Base-by-base conservation (phyloP, 2,113 vertebrate species). In the Arizona elegans region DNA sequence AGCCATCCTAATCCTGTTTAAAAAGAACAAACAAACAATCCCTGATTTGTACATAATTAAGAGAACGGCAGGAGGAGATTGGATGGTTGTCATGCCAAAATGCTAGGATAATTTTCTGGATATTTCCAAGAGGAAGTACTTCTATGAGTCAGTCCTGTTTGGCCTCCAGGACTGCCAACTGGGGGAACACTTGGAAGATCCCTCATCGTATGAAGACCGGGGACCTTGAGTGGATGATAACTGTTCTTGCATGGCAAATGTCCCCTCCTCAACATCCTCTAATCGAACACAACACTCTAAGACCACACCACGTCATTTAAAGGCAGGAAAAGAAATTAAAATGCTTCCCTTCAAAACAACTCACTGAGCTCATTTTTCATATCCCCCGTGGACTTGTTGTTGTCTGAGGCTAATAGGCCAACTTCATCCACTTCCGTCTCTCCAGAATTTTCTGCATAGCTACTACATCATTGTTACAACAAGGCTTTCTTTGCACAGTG, bases 251-350 rank as follows among this genome's bases (percentile, higher is more conserved):
- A 81, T 62, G 1, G 11, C 59, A 47, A 90, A n/a, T 17, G 10
- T 90, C 93, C 93, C 87, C 50, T 65, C 52, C 53, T 92, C 87
- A 88, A 89, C 43, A 87, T 0, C 0, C 88, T 94, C 86, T 86
- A 17, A 93, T 50, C 21, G 53, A 88, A 50, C 89, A 26, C 8
- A 50, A 52, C 93, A 75, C 90, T 86, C 50, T 91, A 91, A 70
- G 81, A 70, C 75, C 94, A 87, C 70, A 94, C 94, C 91, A 38
- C 52, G 93, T 88, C 23, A 85, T 94, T 94, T 94, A 94, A 91
- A 93, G 65, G 7, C 91, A 95, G 85, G n/a, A 95, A 94, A 89
- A 93, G 7, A 94, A 93, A 93, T 92, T 54, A 12, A 92, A 95
- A 91, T 88, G 86, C 93, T 94, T 96, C 91, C 81, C 38, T 92